Conservation (phyloP, 1,140 invertebrate genomes). For the Coboldia fuscipes region DNA sequence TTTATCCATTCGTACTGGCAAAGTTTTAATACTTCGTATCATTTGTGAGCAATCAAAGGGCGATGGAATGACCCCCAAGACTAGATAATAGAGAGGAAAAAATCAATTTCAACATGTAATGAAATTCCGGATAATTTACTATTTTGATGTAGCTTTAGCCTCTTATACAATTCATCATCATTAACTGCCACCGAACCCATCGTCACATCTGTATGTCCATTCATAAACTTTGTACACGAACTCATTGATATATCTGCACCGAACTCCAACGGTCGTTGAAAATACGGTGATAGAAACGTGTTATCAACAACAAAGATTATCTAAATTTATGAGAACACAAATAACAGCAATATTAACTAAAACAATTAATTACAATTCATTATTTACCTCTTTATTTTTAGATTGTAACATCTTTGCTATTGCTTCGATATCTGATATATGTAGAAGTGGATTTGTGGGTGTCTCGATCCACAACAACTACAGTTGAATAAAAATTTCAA, state of each 20-base stretch:
- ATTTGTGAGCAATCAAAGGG: constrained; percentile 64
- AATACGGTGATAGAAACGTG: constrained; percentile 62
- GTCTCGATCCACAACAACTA: constrained; percentile 61
- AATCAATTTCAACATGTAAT: constrained; percentile 2
- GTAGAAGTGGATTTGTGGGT: constrained; percentile 64
- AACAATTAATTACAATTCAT: no score
- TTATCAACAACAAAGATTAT: constrained; percentile 63
- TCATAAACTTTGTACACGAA: constrained; percentile 73
- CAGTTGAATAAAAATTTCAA: constrained; percentile 26
- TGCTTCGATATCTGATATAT: constrained; percentile 48
- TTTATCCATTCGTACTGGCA: constrained; percentile 48
- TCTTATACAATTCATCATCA: constrained; percentile 31
- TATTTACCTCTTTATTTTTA: constrained; percentile 25
- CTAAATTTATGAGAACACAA: no score
- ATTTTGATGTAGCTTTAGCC: constrained; percentile 46
- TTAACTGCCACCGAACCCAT: constrained; percentile 52
- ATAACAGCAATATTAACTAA: no score
- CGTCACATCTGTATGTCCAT: constrained; percentile 67
- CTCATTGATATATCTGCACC: constrained; percentile 63
- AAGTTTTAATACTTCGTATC: constrained; percentile 56
- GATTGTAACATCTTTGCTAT: constrained; percentile 31
- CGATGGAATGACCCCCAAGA: constrained; percentile 51
- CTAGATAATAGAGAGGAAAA: constrained; percentile 9
- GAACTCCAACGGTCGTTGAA: constrained; percentile 52
- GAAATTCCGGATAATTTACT: constrained; percentile 29